phyloP scores from a whole-genome alignment of 2,113 vertebrate genomes.

The Pseudois nayaur region DNA sequence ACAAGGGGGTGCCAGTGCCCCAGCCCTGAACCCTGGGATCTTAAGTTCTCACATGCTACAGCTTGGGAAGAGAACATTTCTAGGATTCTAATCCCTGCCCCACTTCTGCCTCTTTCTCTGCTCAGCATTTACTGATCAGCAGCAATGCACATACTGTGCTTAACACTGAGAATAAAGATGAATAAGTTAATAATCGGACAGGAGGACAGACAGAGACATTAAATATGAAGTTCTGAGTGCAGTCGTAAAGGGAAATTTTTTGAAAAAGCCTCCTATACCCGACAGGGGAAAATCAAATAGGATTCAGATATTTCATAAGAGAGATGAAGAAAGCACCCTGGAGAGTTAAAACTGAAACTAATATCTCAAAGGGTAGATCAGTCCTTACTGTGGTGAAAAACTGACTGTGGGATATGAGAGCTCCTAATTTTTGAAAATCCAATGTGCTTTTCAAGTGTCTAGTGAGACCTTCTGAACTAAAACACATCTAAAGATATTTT shows the following conservation, averaged over 20 bases:
- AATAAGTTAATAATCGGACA: not conserved
- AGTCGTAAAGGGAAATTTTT: not conserved
- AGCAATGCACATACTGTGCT: not conserved
- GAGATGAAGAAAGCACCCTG: not conserved
- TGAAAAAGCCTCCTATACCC: not conserved
- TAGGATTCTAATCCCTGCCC: not conserved
- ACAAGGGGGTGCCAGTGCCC: not conserved
- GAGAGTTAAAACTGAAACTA: not conserved
- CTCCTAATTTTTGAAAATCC: not conserved
- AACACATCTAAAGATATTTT: not conserved
- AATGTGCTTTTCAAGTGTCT: not conserved
- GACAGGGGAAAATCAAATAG: not conserved
- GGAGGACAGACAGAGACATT: not conserved
- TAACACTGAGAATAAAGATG: not conserved
- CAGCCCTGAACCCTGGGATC: not conserved
- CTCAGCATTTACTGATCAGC: not conserved
- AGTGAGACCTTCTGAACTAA: not conserved
- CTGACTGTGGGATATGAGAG: not conserved
- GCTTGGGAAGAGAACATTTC: not conserved
- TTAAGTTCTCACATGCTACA: not conserved
- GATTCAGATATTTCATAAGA: not conserved
- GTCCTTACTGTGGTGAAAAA: not conserved
- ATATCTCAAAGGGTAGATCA: not conserved
- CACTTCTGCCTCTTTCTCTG: not conserved
- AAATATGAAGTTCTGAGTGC: not conserved